Base-by-base conservation (phyloP, 2,797 vertebrate genomes). In the Falco peregrinus region DNA sequence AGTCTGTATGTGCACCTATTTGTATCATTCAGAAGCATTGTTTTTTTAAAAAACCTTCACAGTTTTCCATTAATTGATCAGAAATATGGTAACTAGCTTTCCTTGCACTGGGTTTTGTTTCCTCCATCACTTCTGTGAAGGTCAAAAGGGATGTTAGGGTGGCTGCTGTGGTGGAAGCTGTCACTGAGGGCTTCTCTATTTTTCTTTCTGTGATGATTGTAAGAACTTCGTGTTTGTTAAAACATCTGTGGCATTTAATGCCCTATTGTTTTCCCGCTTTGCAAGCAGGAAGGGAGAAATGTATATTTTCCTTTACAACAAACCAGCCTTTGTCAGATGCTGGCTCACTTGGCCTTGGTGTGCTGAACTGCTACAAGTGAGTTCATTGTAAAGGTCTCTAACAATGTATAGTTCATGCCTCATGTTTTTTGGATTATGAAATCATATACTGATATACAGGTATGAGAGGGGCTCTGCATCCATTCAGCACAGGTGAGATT, bases 361-460 rank as follows among this genome's bases (percentile, higher is more conserved):
- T 71, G 73, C 67, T 2, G 14, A 45, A 31, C 79, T 11, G 33
- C 67, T 75, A 67, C 61, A 74, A 48, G 54, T 9, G 67, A 94
- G 79, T 87, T 97, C 90, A 41, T 22, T 90, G 91, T 84, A 88
- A 69, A 33, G 39, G 29, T 68, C 45, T 89, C 60, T 35, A 73
- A 69, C 79, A 93, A 50, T 56, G 41, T 31, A 7, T 71, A 59
- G 47, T 70, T 97, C 84, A 57, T 92, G 70, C 51, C 28, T 75
- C 25, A 6, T 75, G 68, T n/a, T 93, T 95, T 95, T 89, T 86
- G 70, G 73, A 35, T 97, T 92, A 77, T 74, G 84, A 88, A 95
- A 92, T 93, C 74, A 43, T 68, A 43, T 21, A 51, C 74, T 97
- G 95, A 94, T 95, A 53, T 21, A 91, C 87, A 97, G 95, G 96